These are phyloP conservation scores for Esox niger DNA, from an alignment of 2,113 vertebrate genomes.

Conservation along the genomic window DNA sequence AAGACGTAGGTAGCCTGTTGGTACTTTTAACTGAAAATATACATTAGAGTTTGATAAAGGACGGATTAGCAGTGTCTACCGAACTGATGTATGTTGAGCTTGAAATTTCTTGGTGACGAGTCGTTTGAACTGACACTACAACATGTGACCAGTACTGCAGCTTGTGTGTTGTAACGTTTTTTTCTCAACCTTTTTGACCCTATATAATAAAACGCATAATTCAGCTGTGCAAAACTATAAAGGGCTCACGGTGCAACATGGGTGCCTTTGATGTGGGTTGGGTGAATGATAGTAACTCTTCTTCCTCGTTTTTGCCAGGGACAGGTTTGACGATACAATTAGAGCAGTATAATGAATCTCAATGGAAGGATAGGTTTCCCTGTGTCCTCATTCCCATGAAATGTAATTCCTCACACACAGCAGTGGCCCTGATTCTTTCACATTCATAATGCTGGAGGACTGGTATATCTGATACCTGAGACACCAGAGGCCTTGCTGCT, in stretches of 20 bases:
- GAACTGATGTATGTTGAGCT: no score
- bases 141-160: no score
- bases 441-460: constrained; percentile 6
- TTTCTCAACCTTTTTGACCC: no score
- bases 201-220: no score
- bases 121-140: no score
- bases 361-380: constrained; percentile 17
- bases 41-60: no score
- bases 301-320: not conserved
- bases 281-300: not conserved
- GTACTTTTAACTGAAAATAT: no score
- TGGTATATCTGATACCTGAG: constrained; percentile 6
- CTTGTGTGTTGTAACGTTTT: no score
- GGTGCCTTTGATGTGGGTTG: not conserved
- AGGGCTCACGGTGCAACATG: not conserved
- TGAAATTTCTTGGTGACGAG: no score
- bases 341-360: constrained; percentile 10
- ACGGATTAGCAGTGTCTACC: no score
- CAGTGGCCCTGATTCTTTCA: constrained; percentile 2
- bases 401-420: constrained; percentile 24
- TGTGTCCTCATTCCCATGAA: constrained; percentile 46
- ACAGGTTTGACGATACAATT: constrained; percentile 9
- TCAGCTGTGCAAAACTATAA: no score
- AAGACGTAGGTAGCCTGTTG: no score
- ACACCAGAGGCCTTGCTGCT: not conserved